Conservation (phyloP, 1,140 invertebrate species). For the Saccostrea echinata region DNA sequence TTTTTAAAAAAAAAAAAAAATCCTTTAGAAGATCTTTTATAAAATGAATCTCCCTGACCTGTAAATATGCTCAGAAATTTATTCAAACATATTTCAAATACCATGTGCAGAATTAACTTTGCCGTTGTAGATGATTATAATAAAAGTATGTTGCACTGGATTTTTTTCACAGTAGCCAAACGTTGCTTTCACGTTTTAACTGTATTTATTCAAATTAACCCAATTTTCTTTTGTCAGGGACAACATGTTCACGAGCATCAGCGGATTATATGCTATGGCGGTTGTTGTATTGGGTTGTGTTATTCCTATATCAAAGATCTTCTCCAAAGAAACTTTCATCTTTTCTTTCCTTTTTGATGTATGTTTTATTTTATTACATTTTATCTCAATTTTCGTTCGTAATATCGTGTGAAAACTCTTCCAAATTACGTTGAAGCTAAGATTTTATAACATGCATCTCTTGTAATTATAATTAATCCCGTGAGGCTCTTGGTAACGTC, state of each 20-base stretch:
- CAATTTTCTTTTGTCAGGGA: constrained; percentile 82
- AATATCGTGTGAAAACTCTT: background rate
- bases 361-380: background rate
- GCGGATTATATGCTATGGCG: constrained; percentile 95
- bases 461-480: background rate
- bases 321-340: constrained; percentile 57
- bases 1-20: too few species aligned
- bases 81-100: too few species aligned
- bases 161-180: too few species aligned
- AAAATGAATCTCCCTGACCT: too few species aligned
- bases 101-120: too few species aligned
- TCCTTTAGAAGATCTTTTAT: too few species aligned
- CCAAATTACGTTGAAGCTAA: background rate
- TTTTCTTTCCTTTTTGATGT: constrained; percentile 34
- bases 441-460: background rate
- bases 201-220: too few species aligned
- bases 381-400: background rate
- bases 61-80: too few species aligned
- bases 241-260: constrained; percentile 91
- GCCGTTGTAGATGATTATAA: too few species aligned
- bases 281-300: constrained; percentile 96
- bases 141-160: too few species aligned
- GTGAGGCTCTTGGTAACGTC: background rate
- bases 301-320: constrained; percentile 89
- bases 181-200: too few species aligned